Percentiles rank a stretch among this genome's conserved stretches.
These are phyloP conservation scores for Isoperla grammatica DNA, from an alignment of 2,888 invertebrate species.

Conservation along the genomic window DNA sequence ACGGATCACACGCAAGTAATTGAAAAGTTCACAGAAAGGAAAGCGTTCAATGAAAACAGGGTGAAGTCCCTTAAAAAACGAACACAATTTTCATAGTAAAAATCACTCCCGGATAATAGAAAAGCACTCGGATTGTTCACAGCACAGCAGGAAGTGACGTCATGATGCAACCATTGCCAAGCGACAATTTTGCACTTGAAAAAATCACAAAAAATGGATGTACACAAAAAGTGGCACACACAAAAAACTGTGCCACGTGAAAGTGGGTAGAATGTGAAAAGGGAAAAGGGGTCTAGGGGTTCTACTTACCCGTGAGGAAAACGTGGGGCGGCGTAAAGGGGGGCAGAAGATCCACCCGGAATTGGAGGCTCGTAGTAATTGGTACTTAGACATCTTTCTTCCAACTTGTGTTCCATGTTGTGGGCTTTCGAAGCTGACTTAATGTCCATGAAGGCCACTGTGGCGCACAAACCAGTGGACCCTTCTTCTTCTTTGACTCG, in stretches of 20 bases:
- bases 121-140: no score
- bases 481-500: conserved; percentile 48
- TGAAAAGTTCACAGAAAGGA: no score
- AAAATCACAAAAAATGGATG: neutral
- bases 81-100: no score
- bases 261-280: no score
- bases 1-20: no score
- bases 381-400: conserved; percentile 69
- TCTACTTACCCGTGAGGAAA: conserved; percentile 52
- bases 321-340: conserved; percentile 50
- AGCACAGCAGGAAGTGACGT: no score
- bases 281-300: neutral
- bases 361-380: conserved; percentile 86
- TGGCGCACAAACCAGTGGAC: conserved; percentile 70
- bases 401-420: conserved; percentile 47
- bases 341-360: conserved; percentile 49
- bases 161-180: no score
- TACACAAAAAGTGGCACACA: neutral
- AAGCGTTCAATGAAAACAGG: no score
- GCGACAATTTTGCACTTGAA: no score
- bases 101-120: no score
- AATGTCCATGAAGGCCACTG: conserved; percentile 95
- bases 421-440: conserved; percentile 45
- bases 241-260: neutral
- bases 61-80: no score